phyloP scores from a whole-genome alignment of 2,113 vertebrate species.

The zebrafish (Danio rerio) region DNA sequence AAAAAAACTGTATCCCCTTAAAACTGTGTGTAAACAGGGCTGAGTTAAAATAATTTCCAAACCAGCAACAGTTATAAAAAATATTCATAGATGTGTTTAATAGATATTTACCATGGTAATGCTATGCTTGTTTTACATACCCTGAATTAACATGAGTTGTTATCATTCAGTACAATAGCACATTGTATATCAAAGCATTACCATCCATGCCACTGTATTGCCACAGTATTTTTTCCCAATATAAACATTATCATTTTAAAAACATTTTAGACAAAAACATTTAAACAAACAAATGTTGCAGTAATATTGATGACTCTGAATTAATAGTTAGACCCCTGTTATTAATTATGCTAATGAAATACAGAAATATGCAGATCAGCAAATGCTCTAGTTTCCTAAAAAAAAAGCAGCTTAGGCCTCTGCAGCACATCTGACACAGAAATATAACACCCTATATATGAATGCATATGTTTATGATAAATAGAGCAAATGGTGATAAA shows the following conservation, averaged over 20 bases:
- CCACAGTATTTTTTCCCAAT: background rate
- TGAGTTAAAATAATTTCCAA: too few relatives aligned
- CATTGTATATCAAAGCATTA: background rate
- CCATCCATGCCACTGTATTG: background rate
- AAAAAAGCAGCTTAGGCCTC: constrained; percentile 9
- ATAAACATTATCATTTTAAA: background rate
- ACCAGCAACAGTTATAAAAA: background rate
- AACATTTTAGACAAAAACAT: background rate
- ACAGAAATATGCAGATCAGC: constrained; percentile 35
- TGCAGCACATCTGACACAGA: constrained; percentile 14
- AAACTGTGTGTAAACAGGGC: too few relatives aligned
- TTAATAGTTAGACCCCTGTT: background rate
- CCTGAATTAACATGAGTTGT: background rate
- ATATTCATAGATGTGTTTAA: background rate
- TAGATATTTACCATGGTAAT: background rate
- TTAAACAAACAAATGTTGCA: background rate
- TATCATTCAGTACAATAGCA: background rate
- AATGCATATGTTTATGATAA: background rate
- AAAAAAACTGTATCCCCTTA: too few relatives aligned
- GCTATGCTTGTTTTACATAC: background rate
- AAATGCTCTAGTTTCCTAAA: background rate
- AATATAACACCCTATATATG: constrained; percentile 20
- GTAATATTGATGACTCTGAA: constrained; percentile 18
- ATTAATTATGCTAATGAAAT: constrained; percentile 28
- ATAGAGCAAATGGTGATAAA: constrained; percentile 1